phyloP scores from a whole-genome alignment of 2,113 vertebrate genomes.

The Alligator mississippiensis region DNA sequence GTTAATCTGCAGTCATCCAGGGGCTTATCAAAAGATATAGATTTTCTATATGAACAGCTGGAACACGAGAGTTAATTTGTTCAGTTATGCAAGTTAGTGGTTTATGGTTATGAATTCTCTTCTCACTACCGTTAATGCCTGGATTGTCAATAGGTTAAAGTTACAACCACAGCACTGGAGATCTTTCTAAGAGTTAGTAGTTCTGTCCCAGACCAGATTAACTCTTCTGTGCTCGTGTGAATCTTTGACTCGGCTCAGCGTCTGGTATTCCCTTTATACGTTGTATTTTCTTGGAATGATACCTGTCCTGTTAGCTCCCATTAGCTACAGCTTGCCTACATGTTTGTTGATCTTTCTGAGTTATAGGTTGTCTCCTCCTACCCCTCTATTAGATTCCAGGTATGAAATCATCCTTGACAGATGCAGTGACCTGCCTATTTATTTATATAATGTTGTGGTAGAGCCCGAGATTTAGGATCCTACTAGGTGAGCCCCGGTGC shows the following conservation, averaged over 20 bases:
- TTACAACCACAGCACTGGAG: not conserved
- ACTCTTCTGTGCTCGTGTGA: not conserved
- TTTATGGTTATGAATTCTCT: not conserved
- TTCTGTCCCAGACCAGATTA: not conserved
- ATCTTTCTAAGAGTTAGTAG: not conserved
- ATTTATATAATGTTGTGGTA: rapidly evolving
- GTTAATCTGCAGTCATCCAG: not conserved
- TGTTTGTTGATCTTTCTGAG: not conserved
- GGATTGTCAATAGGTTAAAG: not conserved
- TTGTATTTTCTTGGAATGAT: not conserved
- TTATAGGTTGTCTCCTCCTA: not conserved
- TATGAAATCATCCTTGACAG: not conserved
- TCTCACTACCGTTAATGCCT: not conserved
- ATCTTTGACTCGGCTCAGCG: not conserved
- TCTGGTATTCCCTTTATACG: not conserved
- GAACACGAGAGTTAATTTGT: not conserved
- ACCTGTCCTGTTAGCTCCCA: not conserved
- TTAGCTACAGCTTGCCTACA: not conserved
- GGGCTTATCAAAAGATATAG: not conserved
- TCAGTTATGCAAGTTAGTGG: not conserved
- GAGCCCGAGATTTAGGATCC: not conserved
- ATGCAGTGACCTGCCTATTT: not conserved
- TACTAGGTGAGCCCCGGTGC: not conserved
- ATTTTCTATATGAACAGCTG: not conserved
- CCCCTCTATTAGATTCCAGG: not conserved